Evolutionary conservation across 64 coral and sea anemone genomes (phyloP).

Genomic region (Platygyra sinensis): DNA sequence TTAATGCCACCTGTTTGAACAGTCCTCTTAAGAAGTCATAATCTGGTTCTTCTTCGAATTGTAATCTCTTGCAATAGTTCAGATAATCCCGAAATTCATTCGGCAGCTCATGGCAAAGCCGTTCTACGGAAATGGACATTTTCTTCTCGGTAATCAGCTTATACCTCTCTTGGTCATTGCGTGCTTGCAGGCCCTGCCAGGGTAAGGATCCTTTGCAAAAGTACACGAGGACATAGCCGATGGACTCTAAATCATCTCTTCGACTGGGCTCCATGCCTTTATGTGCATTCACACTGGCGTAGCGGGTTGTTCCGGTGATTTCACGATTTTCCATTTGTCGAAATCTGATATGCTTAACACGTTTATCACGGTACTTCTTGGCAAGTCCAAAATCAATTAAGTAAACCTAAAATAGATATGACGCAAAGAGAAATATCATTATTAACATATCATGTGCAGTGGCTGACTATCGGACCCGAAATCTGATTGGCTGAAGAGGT

Average conservation of each 20-base stretch:
- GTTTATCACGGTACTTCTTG: conserved; percentile 68
- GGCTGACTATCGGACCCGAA: neutral
- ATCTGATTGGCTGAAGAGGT: neutral
- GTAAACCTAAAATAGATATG: conserved; percentile 49
- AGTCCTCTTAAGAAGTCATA: conserved; percentile 66
- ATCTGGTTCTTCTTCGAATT: conserved; percentile 77
- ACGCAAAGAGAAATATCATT: neutral
- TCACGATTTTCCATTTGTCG: conserved; percentile 61
- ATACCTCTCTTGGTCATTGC: conserved; percentile 59
- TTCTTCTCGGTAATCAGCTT: conserved; percentile 67
- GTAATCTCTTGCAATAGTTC: conserved; percentile 57
- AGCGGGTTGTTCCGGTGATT: conserved; percentile 72
- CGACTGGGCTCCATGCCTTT: conserved; percentile 86
- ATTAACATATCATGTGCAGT: neutral
- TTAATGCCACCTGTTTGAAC: conserved; percentile 46
- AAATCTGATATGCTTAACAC: conserved; percentile 58
- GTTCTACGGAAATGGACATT: conserved; percentile 39
- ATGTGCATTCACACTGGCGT: conserved; percentile 72
- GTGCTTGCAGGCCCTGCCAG: conserved; percentile 75
- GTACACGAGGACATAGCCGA: conserved; percentile 75
- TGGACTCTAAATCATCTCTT: conserved; percentile 71
- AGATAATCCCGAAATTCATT: conserved; percentile 71
- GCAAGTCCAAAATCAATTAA: conserved; percentile 82
- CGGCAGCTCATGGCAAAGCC: conserved; percentile 70
- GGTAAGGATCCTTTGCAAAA: conserved; percentile 72